Evolutionary conservation across 2,888 invertebrate species (phyloP).

Genomic region (Standfussiana lucernea): DNA sequence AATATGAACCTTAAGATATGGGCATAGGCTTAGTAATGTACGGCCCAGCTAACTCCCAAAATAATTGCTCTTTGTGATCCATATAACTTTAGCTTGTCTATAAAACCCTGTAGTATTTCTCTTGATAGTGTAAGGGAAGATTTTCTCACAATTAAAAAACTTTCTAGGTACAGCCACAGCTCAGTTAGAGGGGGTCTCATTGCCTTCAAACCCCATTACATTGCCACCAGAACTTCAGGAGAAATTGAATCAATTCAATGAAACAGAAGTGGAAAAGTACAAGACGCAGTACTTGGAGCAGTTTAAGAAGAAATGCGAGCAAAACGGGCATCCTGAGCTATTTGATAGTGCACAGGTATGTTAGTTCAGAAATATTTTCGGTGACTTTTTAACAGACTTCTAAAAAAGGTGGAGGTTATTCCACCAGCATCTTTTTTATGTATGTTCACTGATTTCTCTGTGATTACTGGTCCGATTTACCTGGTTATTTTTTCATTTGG

Average conservation of each 20-base stretch:
- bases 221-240: constrained; percentile 79
- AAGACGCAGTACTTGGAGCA: constrained; percentile 86
- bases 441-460: no score
- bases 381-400: no score
- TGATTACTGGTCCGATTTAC: no score
- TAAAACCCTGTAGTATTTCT: neutral
- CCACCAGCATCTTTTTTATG: no score
- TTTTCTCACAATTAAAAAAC: neutral
- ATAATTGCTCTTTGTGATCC: neutral
- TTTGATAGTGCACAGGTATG: constrained; percentile 89
- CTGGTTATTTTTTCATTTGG: no score
- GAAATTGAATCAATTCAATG: constrained; percentile 69
- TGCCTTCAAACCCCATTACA: constrained; percentile 55
- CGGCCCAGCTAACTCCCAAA: neutral
- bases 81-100: neutral
- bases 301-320: constrained; percentile 92
- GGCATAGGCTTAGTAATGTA: neutral
- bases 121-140: neutral
- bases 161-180: constrained; percentile 49
- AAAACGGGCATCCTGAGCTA: constrained; percentile 91
- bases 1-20: neutral
- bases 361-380: neutral
- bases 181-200: constrained; percentile 23
- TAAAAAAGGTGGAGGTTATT: no score
- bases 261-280: constrained; percentile 73